Percentiles rank a stretch among this genome's conserved stretches.
phyloP scores from a whole-genome alignment of 2,113 vertebrate genomes.

The Ptychochromis oligacanthus region DNA sequence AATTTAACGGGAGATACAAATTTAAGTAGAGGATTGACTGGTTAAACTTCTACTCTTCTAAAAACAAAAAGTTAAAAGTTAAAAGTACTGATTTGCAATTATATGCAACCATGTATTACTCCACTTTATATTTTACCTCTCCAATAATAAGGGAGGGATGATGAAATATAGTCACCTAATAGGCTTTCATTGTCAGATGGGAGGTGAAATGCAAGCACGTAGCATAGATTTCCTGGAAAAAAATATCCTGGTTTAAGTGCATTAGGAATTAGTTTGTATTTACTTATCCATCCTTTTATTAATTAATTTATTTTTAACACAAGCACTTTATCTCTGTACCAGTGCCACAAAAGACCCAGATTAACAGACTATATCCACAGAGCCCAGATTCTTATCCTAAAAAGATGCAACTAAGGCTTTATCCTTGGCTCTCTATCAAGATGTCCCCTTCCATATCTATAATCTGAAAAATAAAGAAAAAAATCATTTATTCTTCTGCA shows the following conservation, averaged over 20 bases:
- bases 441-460: slow-evolving; percentile 19
- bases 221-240: neutral
- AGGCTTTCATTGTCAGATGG: neutral
- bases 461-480: slow-evolving; percentile 9
- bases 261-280: neutral
- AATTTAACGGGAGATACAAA: neutral
- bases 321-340: neutral
- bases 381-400: slow-evolving; percentile 31
- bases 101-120: neutral
- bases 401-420: slow-evolving; percentile 16
- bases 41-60: neutral
- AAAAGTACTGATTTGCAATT: no score
- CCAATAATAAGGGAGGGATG: neutral
- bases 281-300: neutral
- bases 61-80: no score
- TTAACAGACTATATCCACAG: neutral
- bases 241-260: neutral
- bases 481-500: neutral
- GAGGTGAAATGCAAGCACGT: neutral
- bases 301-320: neutral
- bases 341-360: neutral
- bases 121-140: neutral
- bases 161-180: neutral
- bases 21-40: neutral
- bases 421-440: slow-evolving; percentile 16